Base-by-base conservation (phyloP, 2,797 vertebrate genomes). In the Gadopsis bispinosus region DNA sequence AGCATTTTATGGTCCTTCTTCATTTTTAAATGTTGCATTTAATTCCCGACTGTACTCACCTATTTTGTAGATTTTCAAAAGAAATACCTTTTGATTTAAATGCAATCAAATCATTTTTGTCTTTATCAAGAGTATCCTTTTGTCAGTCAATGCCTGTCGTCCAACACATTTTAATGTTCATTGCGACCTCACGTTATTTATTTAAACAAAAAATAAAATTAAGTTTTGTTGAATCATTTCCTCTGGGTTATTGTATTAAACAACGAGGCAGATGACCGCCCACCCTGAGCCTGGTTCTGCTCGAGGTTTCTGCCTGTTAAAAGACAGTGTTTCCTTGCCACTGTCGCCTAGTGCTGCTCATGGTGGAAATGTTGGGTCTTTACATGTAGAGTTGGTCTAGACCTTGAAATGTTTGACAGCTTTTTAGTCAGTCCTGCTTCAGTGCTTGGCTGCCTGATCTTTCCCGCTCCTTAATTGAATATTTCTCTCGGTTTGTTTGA, bases 401-500 rank as follows among this genome's bases (percentile, higher is more conserved):
- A 33, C 39, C 20, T 73, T 76, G 6, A 37, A 10, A 29, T 66
- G 29, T 73, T 20, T 37, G 0, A 33, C 43, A 55, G 19, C 14
- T 59, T 45, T 37, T 41, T 4, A 37, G 11, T 69, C 9, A 5
- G 12, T 63, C 26, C 55, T 14, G 17, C 59, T 51, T 47, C 50
- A 29, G 67, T 39, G 4, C 9, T 17, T 31, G 22, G 22, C 19
- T 59, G 20, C 16, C 43, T 50, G 59, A 60, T 79, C 37, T 39
- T 39, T 80, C 50, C 45, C 39, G 22, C 65, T 74, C 8, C 56
- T 53, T 61, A 26, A 63, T 20, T 67, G 9, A 69, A 60, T 66
- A 12, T 76, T 68, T 75, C 29, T 79, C 47, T 62, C 4, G 1
- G 68, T 56, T 80, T 83, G 66, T 84, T 78, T 61, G 77, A 72